A percentile compares a stretch with the other conserved stretches of the same genome.
phyloP scores from a whole-genome alignment of 1,140 invertebrate genomes.

The Aphelinus atriplicis region DNA sequence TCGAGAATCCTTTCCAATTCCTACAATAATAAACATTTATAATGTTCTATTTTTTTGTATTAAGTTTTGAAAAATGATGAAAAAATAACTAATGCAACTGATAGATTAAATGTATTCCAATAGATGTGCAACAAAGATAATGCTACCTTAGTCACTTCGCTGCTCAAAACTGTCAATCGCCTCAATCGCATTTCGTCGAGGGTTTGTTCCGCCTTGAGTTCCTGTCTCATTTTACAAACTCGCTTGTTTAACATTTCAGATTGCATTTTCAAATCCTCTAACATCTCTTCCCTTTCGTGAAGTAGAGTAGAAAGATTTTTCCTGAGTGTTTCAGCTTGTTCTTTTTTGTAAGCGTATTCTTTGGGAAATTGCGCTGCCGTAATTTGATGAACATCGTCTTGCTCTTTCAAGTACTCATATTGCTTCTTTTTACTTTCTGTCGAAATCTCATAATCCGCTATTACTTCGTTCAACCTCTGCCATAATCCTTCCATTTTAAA shows the following conservation, averaged over 20 bases:
- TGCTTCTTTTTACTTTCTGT: constrained; percentile 57
- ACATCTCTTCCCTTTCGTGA: constrained; percentile 45
- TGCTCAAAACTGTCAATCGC: constrained; percentile 52
- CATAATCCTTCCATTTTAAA: constrained; percentile 51
- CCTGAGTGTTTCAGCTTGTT: constrained; percentile 50
- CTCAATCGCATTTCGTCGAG: constrained; percentile 54
- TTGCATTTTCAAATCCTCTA: constrained; percentile 48
- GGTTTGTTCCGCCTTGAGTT: constrained; percentile 47
- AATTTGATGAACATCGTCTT: constrained; percentile 51
- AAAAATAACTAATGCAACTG: no score
- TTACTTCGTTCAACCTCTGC: constrained; percentile 47
- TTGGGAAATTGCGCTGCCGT: constrained; percentile 51
- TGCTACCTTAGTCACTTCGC: constrained; percentile 52
- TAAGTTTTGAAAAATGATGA: no score
- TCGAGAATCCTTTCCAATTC: constrained; percentile 53
- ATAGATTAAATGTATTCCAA: neutral
- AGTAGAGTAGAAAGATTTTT: constrained; percentile 44
- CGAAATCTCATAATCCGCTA: constrained; percentile 53
- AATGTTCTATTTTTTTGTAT: no score
- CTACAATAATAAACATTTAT: constrained; percentile 39
- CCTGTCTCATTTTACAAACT: constrained; percentile 49
- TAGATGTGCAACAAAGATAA: constrained; percentile 7
- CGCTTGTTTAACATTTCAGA: constrained; percentile 44
- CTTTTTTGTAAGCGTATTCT: constrained; percentile 47
- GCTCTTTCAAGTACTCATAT: constrained; percentile 59